Conservation (phyloP, 1,140 invertebrate species). For the Cydia pomonella region DNA sequence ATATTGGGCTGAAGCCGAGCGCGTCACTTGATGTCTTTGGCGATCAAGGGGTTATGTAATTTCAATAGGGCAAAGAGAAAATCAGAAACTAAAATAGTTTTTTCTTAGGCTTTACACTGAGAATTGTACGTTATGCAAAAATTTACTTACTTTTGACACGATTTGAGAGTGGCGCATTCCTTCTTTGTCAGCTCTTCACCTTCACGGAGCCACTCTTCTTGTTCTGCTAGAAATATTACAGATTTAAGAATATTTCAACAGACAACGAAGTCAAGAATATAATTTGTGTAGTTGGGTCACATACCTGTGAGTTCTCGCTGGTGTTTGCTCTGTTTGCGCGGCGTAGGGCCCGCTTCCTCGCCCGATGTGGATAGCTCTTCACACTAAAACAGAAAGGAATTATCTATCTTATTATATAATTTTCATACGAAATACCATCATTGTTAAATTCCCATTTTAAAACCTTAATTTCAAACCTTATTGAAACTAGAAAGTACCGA, state of each 20-base stretch:
- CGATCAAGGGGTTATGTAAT: too few species aligned
- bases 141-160: slow-evolving; percentile 73
- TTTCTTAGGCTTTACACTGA: neutral
- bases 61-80: neutral
- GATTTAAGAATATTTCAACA: slow-evolving; percentile 22
- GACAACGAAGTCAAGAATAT: neutral
- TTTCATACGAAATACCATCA: too few species aligned
- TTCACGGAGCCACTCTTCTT: slow-evolving; percentile 77
- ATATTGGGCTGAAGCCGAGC: too few species aligned
- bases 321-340: slow-evolving; percentile 78
- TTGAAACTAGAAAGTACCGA: too few species aligned
- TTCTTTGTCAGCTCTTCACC: slow-evolving; percentile 74
- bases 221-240: slow-evolving; percentile 58
- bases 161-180: slow-evolving; percentile 68
- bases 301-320: slow-evolving; percentile 72
- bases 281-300: neutral
- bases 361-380: slow-evolving; percentile 79
- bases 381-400: slow-evolving; percentile 60
- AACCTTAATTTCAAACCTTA: too few species aligned
- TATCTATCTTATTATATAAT: too few species aligned
- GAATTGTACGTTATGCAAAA: neutral
- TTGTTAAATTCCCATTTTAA: too few species aligned
- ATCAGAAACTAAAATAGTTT: neutral
- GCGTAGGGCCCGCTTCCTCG: slow-evolving; percentile 77
- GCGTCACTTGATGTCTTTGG: too few species aligned